Conservation (phyloP, 2,113 vertebrate genomes). For the Eurypyga helias region DNA sequence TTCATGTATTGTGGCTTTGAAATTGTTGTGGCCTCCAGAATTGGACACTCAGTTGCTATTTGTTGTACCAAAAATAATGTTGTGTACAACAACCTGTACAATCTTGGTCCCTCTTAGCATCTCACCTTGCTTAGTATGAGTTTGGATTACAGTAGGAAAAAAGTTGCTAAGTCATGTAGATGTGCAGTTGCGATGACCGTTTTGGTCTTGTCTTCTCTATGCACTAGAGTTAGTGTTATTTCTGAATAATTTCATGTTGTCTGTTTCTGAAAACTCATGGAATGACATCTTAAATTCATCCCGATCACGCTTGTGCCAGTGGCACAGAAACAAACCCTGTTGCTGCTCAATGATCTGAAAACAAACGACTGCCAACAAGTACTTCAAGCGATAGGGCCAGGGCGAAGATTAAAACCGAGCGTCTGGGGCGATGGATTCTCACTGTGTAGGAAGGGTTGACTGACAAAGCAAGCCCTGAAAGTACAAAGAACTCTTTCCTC, state of each 20-base stretch:
- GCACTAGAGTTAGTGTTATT: background rate
- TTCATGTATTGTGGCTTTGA: fast-evolving
- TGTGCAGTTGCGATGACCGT: background rate
- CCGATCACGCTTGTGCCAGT: background rate
- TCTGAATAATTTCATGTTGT: background rate
- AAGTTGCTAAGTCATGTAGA: background rate
- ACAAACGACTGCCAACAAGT: background rate
- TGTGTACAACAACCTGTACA: fast-evolving
- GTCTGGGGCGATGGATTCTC: no score
- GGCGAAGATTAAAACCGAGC: background rate
- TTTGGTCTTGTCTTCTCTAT: background rate
- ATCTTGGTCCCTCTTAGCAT: background rate
- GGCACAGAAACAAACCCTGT: background rate
- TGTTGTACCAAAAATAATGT: background rate
- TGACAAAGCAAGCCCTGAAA: background rate
- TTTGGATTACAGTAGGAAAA: background rate
- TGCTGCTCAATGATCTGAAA: background rate
- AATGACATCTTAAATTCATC: background rate
- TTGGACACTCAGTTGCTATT: background rate
- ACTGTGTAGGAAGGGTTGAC: background rate
- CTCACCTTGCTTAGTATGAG: background rate
- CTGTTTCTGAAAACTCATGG: background rate
- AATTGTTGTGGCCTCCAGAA: background rate
- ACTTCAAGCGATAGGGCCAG: fast-evolving
- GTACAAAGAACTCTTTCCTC: background rate